Base-by-base conservation (phyloP, 2,113 vertebrate species). In the Pelmatolapia mariae region DNA sequence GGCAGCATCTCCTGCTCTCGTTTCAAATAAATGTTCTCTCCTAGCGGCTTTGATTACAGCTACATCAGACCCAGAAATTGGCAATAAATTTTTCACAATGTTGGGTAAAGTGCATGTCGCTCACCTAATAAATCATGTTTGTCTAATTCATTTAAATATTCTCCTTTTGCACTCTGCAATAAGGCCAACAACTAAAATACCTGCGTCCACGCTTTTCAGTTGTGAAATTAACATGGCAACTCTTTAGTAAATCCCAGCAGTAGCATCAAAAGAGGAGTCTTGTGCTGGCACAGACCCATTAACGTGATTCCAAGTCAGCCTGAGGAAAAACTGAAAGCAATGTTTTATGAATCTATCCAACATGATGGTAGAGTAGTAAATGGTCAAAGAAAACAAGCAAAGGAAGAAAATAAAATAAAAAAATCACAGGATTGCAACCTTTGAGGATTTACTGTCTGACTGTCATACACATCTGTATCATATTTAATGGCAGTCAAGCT, bases 191-290 rank as follows among this genome's bases (percentile, higher is more conserved):
- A 47, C 24, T 50, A 78, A 78, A 5, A 31, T 8, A 29, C 43
- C 24, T 0, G 10, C 1, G 0, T 8, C 43, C 71, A 12, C 0
- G 1, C 16, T 47, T 76, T 43, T 76, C 40, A 47, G 24, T 76
- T 47, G 10, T 29, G 43, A 47, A 5, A 76, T 29, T 47, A 29
- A 50, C 24, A 50, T 18, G 26, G 4, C 3, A 31, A 47, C 24
- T 50, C 43, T 31, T 78, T 8, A 31, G 16, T 12, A 24, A 31
- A 78, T 50, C 24, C 24, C 4, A 19, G 18, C 43, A 50, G 16
- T 50, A 19, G 26, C 40, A 78, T 29, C 43, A 31, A 50, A 19
- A 50, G 71, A 76, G 15, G 63, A 68, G 0, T 6, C 11, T n/a
- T 68, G n/a, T 40, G n/a, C 63, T 40, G n/a, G 24, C 15, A 10